phyloP scores from a whole-genome alignment of 2,113 vertebrate species.

The Chamaetylas fuelleborni region DNA sequence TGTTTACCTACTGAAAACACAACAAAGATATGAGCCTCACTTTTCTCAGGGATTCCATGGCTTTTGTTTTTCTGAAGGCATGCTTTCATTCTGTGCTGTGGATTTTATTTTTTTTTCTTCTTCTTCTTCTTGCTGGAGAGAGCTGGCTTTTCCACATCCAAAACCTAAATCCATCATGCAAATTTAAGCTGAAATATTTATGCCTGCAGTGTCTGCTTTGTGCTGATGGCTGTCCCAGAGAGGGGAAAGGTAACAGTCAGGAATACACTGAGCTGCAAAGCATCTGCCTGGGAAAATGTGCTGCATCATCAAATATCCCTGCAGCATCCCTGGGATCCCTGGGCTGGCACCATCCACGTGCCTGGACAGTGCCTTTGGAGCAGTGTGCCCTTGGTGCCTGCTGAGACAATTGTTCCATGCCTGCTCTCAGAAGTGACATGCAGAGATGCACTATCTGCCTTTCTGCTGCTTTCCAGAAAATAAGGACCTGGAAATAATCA shows the following conservation, averaged over 20 bases:
- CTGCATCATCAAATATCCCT: background rate
- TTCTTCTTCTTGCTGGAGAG: background rate
- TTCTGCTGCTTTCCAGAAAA: background rate
- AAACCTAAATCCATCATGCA: background rate
- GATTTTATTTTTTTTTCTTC: too few relatives aligned
- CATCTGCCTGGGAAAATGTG: background rate
- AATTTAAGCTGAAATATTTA: background rate
- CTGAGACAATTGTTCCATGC: rapidly evolving
- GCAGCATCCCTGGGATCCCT: background rate
- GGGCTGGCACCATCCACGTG: background rate
- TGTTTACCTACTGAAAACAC: background rate
- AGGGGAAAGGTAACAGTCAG: background rate
- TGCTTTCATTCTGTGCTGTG: background rate
- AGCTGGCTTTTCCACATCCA: background rate
- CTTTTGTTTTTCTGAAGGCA: background rate
- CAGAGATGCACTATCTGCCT: background rate
- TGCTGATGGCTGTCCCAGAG: background rate
- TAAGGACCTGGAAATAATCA: background rate
- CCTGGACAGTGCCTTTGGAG: rapidly evolving
- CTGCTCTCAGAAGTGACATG: background rate
- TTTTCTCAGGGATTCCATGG: background rate
- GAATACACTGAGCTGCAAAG: background rate
- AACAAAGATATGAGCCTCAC: background rate
- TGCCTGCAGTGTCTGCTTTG: background rate
- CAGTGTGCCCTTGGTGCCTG: background rate